Evolutionary conservation across 2,888 invertebrate species (phyloP).

Genomic region (Temnothorax ravouxi): DNA sequence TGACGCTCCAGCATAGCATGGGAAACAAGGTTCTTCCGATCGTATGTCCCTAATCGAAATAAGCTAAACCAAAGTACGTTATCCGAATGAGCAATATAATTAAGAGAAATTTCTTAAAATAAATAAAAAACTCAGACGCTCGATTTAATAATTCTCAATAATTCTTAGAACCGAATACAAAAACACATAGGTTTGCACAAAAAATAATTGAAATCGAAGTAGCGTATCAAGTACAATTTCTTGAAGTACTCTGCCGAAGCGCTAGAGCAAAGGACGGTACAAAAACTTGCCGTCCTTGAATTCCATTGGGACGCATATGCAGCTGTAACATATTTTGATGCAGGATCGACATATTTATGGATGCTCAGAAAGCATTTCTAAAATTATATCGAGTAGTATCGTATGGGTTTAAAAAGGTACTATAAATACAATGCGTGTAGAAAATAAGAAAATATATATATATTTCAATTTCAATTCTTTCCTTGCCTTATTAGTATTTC

Average conservation of each 20-base stretch:
- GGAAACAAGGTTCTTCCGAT: not conserved
- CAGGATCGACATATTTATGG: not conserved
- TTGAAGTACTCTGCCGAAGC: conserved; percentile 11
- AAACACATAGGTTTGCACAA: not conserved
- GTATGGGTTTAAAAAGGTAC: not conserved
- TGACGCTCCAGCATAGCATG: not conserved
- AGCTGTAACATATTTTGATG: not conserved
- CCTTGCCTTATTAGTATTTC: not conserved
- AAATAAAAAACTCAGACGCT: not conserved
- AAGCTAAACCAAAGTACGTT: not conserved
- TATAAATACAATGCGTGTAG: not conserved
- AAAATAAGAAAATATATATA: conserved; percentile 41
- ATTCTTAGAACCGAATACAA: not conserved
- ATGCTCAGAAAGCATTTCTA: not conserved
- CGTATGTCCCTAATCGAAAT: not conserved
- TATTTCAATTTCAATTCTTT: conserved; percentile 3
- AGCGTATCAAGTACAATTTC: conserved; percentile 1
- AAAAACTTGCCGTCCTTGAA: conserved; percentile 35
- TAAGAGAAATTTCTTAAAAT: not conserved
- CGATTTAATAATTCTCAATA: not conserved
- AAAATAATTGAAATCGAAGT: not conserved
- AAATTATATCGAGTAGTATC: not conserved
- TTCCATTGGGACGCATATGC: conserved; percentile 17
- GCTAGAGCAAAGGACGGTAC: conserved; percentile 20
- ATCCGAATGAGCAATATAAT: not conserved